phyloP scores from a whole-genome alignment of 2,888 invertebrate genomes.

The Meteorus colon region DNA sequence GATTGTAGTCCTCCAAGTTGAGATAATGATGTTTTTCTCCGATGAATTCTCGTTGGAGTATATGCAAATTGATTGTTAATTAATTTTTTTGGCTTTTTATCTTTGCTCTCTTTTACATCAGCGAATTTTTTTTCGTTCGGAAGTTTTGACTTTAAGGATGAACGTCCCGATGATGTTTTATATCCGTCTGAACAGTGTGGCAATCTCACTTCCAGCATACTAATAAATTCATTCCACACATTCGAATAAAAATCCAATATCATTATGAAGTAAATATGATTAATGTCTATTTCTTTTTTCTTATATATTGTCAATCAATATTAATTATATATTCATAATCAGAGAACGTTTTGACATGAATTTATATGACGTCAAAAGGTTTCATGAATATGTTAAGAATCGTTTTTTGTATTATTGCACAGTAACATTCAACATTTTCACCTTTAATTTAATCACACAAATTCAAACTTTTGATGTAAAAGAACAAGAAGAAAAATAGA shows the following conservation, averaged over 20 bases:
- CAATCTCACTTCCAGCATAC: not conserved
- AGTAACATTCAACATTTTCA: too few species aligned
- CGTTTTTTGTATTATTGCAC: too few species aligned
- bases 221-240: not conserved
- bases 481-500: too few species aligned
- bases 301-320: too few species aligned
- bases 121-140: not conserved
- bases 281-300: not conserved
- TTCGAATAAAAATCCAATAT: not conserved
- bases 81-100: not conserved
- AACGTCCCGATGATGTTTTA: not conserved
- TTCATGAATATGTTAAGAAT: too few species aligned
- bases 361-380: too few species aligned
- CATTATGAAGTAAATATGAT: not conserved
- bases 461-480: too few species aligned
- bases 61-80: not conserved
- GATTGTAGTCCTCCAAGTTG: slow-evolving; percentile 3
- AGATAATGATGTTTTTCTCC: not conserved
- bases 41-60: not conserved
- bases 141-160: not conserved
- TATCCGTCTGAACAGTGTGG: too few species aligned
- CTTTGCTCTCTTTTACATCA: not conserved
- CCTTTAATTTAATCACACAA: too few species aligned
- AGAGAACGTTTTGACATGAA: too few species aligned
- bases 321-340: too few species aligned